A percentile compares a stretch with the other conserved stretches of the same genome.
These are phyloP conservation scores for Planiliza haematocheilus DNA, from an alignment of 2,113 vertebrate species.

Conservation along the genomic window DNA sequence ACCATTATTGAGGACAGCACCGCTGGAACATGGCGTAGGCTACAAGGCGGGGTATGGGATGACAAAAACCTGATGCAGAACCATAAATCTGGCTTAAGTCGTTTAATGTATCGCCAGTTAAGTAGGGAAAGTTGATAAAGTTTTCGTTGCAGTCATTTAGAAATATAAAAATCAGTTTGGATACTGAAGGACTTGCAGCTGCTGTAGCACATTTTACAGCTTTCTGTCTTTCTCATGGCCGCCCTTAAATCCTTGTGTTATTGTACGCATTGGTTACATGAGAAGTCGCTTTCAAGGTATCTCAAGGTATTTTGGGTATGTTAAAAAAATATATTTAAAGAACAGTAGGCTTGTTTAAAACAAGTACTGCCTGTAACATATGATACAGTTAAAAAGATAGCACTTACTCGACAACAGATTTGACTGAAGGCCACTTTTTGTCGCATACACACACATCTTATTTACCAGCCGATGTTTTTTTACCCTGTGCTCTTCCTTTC, in stretches of 20 bases:
- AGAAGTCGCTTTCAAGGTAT: slow-evolving; percentile 23
- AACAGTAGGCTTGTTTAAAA: slow-evolving; percentile 16
- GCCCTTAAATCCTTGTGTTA: slow-evolving; percentile 3
- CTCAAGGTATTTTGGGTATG: neutral
- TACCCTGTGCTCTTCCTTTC: slow-evolving; percentile 13
- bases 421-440: slow-evolving; percentile 50
- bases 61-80: too few species aligned
- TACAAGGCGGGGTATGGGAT: too few species aligned
- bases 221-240: slow-evolving; percentile 13
- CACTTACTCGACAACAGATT: slow-evolving; percentile 27
- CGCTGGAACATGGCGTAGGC: too few species aligned
- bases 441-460: slow-evolving; percentile 13
- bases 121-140: too few species aligned
- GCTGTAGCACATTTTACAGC: slow-evolving; percentile 20
- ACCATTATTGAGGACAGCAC: too few species aligned
- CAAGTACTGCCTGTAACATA: neutral
- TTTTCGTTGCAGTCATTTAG: neutral
- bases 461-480: slow-evolving; percentile 35
- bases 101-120: too few species aligned
- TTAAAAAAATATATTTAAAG: slow-evolving; percentile 7
- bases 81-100: too few species aligned
- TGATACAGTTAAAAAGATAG: slow-evolving; percentile 18
- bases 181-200: neutral
- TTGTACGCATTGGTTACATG: neutral
- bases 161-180: neutral